Conservation (phyloP, 53 echinoderm and acorn worm genomes). For the Actinopyga echinites region DNA sequence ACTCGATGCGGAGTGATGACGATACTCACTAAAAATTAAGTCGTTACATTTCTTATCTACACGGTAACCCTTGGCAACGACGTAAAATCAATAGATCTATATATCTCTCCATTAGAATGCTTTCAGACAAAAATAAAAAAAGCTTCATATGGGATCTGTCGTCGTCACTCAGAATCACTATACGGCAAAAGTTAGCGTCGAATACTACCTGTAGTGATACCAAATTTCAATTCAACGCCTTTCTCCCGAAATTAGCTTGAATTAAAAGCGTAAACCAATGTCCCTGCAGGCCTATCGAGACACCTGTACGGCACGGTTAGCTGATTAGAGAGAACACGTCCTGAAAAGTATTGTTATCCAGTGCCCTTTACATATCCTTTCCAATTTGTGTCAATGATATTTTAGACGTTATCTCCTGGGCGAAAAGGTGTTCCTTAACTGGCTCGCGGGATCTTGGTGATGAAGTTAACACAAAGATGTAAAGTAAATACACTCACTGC, state of each 20-base stretch:
- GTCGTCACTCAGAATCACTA: no score
- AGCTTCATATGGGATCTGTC: no score
- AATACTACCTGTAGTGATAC: no score
- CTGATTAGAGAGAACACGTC: not conserved
- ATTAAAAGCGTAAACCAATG: slow-evolving; percentile 1
- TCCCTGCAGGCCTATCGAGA: slow-evolving; percentile 26
- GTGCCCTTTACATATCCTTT: slow-evolving; percentile 6
- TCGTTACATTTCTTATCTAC: not conserved
- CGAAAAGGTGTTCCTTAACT: slow-evolving; percentile 13
- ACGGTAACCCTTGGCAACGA: slow-evolving; percentile 1
- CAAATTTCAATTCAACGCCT: not conserved
- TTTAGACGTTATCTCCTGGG: not conserved
- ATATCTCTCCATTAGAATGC: not conserved
- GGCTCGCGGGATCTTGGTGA: slow-evolving; percentile 1
- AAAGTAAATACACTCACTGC: no score
- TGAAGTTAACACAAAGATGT: not conserved
- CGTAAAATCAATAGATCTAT: not conserved
- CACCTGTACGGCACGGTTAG: not conserved
- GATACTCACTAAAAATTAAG: slow-evolving; percentile 1
- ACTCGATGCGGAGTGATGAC: not conserved
- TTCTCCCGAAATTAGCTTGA: not conserved
- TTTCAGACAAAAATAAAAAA: no score
- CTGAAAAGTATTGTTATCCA: not conserved
- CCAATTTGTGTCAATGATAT: slow-evolving; percentile 35
- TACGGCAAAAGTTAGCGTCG: no score